Conservation (phyloP, 2,113 vertebrate genomes). For the Anolis carolinensis region DNA sequence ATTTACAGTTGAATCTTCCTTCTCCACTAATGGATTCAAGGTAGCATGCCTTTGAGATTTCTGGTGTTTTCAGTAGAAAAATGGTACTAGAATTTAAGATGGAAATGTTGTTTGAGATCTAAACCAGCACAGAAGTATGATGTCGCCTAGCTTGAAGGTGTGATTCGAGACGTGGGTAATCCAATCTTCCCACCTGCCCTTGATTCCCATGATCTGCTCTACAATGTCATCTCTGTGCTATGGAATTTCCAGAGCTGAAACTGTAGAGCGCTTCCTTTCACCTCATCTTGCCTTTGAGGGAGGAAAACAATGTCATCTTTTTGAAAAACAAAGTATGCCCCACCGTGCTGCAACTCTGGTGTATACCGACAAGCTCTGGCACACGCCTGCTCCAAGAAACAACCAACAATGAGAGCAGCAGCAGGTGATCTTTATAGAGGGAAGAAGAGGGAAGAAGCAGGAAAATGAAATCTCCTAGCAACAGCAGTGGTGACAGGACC, state of each 20-base stretch:
- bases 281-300: not conserved
- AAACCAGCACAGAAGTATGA: not conserved
- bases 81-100: not conserved
- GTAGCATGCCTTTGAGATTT: too few relatives aligned
- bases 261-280: not conserved
- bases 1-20: not conserved
- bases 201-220: not conserved
- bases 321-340: not conserved
- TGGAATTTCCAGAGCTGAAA: not conserved
- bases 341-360: not conserved
- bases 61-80: not conserved
- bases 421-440: not conserved
- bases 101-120: not conserved
- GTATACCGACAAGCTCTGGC: too few relatives aligned
- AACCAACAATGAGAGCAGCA: not conserved
- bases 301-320: not conserved
- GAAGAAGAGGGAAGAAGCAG: not conserved
- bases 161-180: not conserved
- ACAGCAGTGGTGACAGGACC: not conserved
- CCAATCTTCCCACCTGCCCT: conserved; percentile 1
- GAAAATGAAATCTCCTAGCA: not conserved
- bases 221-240: not conserved
- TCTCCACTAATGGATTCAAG: not conserved
- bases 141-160: not conserved
- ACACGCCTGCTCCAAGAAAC: not conserved